A percentile compares a stretch with the other conserved stretches of the same genome.
phyloP scores from a whole-genome alignment of 2,113 vertebrate genomes.

The Corynorhinus townsendii region DNA sequence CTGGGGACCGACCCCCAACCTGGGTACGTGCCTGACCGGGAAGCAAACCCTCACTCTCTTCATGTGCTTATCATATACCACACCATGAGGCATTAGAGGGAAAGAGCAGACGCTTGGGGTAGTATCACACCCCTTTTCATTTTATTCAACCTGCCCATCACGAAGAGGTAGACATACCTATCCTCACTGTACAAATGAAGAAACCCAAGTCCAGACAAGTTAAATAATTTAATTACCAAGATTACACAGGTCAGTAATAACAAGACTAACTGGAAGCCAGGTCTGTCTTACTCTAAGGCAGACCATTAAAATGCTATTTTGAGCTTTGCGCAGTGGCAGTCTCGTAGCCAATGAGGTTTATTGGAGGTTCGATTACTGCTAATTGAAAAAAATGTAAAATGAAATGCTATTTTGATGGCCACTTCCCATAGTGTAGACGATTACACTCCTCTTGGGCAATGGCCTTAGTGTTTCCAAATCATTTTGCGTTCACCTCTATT shows the following conservation, averaged over 20 bases:
- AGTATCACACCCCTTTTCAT: not conserved
- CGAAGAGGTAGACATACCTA: not conserved
- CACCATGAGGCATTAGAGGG: not conserved
- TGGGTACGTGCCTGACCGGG: not conserved
- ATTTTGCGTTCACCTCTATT: not conserved
- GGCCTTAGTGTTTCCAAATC: not conserved
- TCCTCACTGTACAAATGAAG: not conserved
- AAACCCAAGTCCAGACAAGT: not conserved
- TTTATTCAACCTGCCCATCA: not conserved
- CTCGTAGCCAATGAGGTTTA: too few species aligned
- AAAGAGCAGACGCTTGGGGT: not conserved
- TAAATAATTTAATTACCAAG: not conserved
- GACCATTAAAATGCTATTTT: not conserved
- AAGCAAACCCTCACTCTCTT: not conserved
- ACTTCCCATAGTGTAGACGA: not conserved
- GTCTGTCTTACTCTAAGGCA: not conserved
- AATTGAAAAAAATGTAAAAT: too few species aligned
- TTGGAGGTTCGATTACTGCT: too few species aligned
- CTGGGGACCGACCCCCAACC: not conserved
- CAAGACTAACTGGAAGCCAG: not conserved
- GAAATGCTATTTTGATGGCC: too few species aligned
- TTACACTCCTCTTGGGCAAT: not conserved
- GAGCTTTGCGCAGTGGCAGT: too few species aligned
- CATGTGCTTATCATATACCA: not conserved
- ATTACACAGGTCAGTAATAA: not conserved